Base-by-base conservation (phyloP, 2,888 invertebrate genomes). In the Hecatera dysodea region DNA sequence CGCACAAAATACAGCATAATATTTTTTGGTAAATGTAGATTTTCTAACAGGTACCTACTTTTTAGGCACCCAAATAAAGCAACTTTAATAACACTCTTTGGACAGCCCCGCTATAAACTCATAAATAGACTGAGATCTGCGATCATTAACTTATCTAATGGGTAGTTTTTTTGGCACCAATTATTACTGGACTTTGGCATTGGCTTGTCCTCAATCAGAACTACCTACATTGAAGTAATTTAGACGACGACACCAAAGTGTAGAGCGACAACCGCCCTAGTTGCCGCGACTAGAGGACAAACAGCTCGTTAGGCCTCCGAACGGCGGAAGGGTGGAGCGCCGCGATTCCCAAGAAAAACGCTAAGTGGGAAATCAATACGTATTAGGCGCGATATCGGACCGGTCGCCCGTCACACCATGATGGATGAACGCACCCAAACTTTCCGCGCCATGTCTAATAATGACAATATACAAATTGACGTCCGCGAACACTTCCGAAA, bases 381-480 rank as follows among this genome's bases (percentile, higher is more conserved):
- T 95, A 95, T 95, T 95, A 95, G 95, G 94, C 94, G 94, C 92
- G 95, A 95, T 95, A 95, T 95, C 95, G 94, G 93, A 91, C 93
- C 93, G 92, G 89, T 91, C 91, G 91, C 91, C 92, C 95, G 95
- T 95, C 95, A 94, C 92, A 87, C 91, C 90, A 95, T 96, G 96
- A 96, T 96, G 95, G 96, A 96, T 96, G 96, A 92, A 94, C 93
- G 92, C 91, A 89, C 93, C 95, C 92, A 91, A 94, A 95, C 93
- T 94, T 94, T 92, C 93, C 94, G 90, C 92, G 89, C 91, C 90
- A 92, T 90, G 92, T 95, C 92, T 94, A 93, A 95, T 95, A 95
- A 95, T 95, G 96, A 96, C 95, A 95, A 96, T 96, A 95, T 94
- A 96, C 96, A 96, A 96, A 96, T 96, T 95, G 95, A 95, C 93